phyloP scores from a whole-genome alignment of 2,888 invertebrate species.

The Eupithecia subfuscata region DNA sequence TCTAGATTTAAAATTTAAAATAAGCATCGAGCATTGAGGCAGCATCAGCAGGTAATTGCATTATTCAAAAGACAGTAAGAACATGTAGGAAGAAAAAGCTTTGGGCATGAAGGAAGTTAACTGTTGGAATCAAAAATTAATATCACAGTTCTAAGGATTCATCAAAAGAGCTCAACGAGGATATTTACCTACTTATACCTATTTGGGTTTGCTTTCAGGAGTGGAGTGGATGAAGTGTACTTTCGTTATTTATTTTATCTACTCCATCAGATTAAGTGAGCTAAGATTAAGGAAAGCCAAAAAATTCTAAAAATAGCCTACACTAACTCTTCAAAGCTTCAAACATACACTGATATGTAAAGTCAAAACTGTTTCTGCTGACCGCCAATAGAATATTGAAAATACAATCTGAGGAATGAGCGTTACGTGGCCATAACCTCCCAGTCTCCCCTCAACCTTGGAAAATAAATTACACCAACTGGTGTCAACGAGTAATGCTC shows the following conservation, averaged over 20 bases:
- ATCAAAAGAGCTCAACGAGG: background rate
- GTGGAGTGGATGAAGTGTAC: background rate
- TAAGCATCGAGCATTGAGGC: no score
- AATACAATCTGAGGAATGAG: no score
- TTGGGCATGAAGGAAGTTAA: background rate
- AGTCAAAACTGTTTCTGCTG: background rate
- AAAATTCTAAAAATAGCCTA: no score
- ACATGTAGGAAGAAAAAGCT: background rate
- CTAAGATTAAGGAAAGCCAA: no score
- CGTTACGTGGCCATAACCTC: slow-evolving; percentile 2
- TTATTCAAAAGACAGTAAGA: background rate
- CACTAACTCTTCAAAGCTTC: no score
- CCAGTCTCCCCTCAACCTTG: slow-evolving; percentile 18
- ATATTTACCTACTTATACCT: background rate
- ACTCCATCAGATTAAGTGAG: background rate
- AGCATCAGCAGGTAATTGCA: background rate
- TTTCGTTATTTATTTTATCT: no score
- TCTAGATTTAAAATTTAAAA: no score
- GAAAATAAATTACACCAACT: background rate
- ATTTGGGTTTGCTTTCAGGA: background rate
- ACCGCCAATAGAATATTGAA: slow-evolving; percentile 16
- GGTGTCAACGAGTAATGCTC: no score
- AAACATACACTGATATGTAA: no score
- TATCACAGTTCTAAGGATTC: no score
- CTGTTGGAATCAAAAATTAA: background rate